Base-by-base conservation (phyloP, 2,888 invertebrate species). In the Xestia xanthographa region DNA sequence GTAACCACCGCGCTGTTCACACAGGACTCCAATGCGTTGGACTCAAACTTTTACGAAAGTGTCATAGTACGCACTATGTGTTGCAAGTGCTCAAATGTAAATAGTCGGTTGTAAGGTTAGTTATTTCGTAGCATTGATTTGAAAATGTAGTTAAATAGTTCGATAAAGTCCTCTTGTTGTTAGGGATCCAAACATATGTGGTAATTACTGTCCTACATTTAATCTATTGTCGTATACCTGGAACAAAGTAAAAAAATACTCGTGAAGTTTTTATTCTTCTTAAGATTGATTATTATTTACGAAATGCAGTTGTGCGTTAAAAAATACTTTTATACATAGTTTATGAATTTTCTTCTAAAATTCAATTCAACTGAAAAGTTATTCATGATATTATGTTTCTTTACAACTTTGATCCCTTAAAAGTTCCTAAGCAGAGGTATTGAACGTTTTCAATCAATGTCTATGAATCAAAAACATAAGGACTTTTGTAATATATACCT, bases 61-160 rank as follows among this genome's bases (percentile, higher is more conserved):
- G 94, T 94, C 92, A 94, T 93, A 94, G 96, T 96, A 96, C 90
- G 95, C 96, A 95, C 95, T 92, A 95, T 95, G 95, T 96, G 95
- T 95, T 93, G 90, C 89, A 91, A 94, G 94, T 93, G 95, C 95
- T 95, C 95, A 94, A 94, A 92, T 95, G 94, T 95, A 95, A 87
- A 92, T 92, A 92, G 91, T 90, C 85, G 77, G 83, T 88, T 85
- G 43, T 86, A 85, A 86, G 84, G 65, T 83, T 78, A 79, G 80
- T 78, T 65, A 77, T 75, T 84, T 83, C 79, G 20, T 83, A 80
- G 80, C 69, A 82, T 87, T 87, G 87, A 81, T 88, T 83, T 82
- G 86, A 85, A 85, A 86, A 86, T 85, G 56, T 79, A 60, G 38
- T 72, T 83, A 56, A 60, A 71, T 60, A 66, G 76, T 85, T 83